These are phyloP conservation scores for Microctonus aethiopoides DNA, from an alignment of 2,888 invertebrate genomes.

Conservation along the genomic window DNA sequence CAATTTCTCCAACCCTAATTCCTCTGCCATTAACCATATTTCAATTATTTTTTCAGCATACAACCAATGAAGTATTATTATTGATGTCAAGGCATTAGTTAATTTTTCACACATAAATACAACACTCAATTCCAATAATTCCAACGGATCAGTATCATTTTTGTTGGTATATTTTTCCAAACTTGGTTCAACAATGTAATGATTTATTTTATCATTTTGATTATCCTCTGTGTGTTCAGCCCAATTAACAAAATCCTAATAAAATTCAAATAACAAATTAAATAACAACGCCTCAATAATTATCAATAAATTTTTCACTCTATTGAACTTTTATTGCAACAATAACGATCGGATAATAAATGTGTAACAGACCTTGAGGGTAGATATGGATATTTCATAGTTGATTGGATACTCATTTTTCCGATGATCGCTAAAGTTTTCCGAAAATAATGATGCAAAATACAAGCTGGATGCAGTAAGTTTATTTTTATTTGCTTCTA, in stretches of 20 bases:
- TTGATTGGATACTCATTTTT: conserved; percentile 52
- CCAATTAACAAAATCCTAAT: conserved; percentile 56
- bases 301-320: too few relatives aligned
- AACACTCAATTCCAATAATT: conserved; percentile 53
- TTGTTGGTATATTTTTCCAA: conserved; percentile 46
- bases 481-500: conserved; percentile 48
- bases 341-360: conserved; percentile 11
- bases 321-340: not conserved
- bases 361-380: conserved; percentile 49
- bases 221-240: conserved; percentile 36
- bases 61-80: conserved; percentile 49
- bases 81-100: conserved; percentile 47
- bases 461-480: conserved; percentile 51
- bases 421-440: conserved; percentile 51
- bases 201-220: conserved; percentile 26
- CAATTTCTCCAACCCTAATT: conserved; percentile 47
- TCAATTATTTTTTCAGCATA: conserved; percentile 47
- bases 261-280: conserved; percentile 23
- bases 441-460: conserved; percentile 53
- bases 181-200: conserved; percentile 42
- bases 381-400: conserved; percentile 48
- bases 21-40: conserved; percentile 52
- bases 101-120: conserved; percentile 52
- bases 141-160: conserved; percentile 43
- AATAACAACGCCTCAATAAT: not conserved